These are phyloP conservation scores for Ditylenchus dipsaci DNA, from an alignment of 1,140 invertebrate genomes.

Conservation along the genomic window DNA sequence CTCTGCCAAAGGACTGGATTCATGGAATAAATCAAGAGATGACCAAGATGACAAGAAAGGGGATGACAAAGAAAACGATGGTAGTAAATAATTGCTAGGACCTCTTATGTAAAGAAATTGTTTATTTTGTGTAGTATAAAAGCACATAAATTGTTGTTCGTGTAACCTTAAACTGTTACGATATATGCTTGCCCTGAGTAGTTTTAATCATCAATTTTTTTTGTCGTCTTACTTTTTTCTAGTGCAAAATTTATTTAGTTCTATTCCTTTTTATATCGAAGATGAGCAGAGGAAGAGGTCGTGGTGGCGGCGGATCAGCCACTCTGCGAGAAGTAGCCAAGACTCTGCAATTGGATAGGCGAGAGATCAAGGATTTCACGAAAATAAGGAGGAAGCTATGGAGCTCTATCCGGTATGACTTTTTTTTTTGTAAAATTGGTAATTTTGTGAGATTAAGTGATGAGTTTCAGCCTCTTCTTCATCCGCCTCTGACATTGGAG, in stretches of 20 bases:
- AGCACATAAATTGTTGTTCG: not conserved
- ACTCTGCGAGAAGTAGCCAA: constrained; percentile 29
- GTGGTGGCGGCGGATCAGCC: constrained; percentile 6
- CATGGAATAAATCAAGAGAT: constrained; percentile 72
- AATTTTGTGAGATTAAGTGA: not conserved
- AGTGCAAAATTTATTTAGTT: not conserved
- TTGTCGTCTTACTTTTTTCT: not conserved
- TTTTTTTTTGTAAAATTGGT: not conserved
- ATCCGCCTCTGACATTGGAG: constrained; percentile 16
- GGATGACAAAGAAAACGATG: constrained; percentile 15
- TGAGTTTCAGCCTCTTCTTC: constrained; percentile 5
- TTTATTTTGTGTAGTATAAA: not conserved
- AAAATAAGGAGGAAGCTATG: constrained; percentile 21
- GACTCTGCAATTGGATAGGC: constrained; percentile 12
- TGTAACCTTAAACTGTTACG: too few relatives aligned
- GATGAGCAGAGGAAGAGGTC: constrained; percentile 23
- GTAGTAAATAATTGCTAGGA: constrained; percentile 13
- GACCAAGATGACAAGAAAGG: constrained; percentile 17
- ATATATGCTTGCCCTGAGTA: too few relatives aligned
- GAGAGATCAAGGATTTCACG: constrained; percentile 21
- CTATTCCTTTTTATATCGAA: not conserved
- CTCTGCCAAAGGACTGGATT: constrained; percentile 84
- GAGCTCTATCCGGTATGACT: constrained; percentile 19
- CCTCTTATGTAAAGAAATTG: not conserved
- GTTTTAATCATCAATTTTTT: too few relatives aligned